Percentiles rank a stretch among this genome's conserved stretches.
Evolutionary conservation across 2,797 vertebrate species (phyloP).

Genomic region (Carapus acus): DNA sequence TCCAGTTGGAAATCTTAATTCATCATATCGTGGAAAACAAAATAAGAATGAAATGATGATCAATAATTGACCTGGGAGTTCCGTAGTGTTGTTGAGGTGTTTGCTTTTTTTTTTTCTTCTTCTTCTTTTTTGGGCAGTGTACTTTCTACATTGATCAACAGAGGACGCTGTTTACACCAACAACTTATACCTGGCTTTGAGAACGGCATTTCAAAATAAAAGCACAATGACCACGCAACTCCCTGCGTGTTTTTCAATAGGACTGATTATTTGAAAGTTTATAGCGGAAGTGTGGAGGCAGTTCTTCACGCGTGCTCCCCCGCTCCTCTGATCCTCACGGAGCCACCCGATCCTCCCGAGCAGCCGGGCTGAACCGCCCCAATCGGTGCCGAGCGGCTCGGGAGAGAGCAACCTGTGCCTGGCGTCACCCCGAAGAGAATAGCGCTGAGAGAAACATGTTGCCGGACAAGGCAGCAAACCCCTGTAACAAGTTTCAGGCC

Average conservation of each 20-base stretch:
- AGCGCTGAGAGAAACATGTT: slow-evolving; percentile 66
- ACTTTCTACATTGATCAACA: neutral
- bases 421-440: neutral
- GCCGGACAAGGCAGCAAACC: slow-evolving; percentile 68
- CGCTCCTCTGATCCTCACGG: slow-evolving; percentile 17
- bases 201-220: neutral
- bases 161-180: slow-evolving; percentile 1
- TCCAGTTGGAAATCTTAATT: too few relatives aligned
- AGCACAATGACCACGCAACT: neutral
- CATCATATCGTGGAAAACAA: too few relatives aligned
- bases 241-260: too few relatives aligned
- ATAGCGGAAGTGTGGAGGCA: slow-evolving; percentile 1
- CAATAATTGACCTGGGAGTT: too few relatives aligned
- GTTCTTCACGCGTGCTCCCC: neutral
- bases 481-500: slow-evolving; percentile 84
- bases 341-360: slow-evolving; percentile 34
- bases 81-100: too few relatives aligned
- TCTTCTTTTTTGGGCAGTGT: neutral
- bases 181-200: too few relatives aligned
- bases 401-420: slow-evolving; percentile 2
- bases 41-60: too few relatives aligned
- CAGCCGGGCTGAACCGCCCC: slow-evolving; percentile 5
- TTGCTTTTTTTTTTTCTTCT: neutral
- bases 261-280: slow-evolving; percentile 1
- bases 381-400: slow-evolving; percentile 5